Conservation (phyloP, 2,113 vertebrate species). For the Corvus moneduloides region DNA sequence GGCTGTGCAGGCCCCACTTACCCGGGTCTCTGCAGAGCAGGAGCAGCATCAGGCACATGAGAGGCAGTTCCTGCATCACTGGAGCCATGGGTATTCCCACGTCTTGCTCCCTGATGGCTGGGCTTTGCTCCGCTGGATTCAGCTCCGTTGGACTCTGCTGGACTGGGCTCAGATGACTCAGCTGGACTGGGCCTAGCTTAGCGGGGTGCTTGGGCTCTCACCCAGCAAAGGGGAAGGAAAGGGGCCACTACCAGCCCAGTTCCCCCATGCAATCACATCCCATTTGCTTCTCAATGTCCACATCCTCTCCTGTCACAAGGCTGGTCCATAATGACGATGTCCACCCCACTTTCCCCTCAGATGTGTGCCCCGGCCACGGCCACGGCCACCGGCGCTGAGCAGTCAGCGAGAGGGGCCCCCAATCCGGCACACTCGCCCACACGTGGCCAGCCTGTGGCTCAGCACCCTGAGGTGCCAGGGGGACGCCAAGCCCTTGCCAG, state of each 20-base stretch:
- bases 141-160: accelerated
- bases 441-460: not conserved
- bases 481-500: not conserved
- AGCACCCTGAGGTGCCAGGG: not conserved
- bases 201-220: too few relatives aligned
- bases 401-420: accelerated
- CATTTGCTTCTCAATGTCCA: not conserved
- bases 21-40: not conserved
- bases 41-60: not conserved
- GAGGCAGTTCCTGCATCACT: accelerated
- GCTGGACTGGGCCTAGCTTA: not conserved
- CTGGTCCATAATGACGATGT: accelerated
- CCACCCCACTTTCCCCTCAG: not conserved
- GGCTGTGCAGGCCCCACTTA: not conserved
- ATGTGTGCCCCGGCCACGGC: not conserved
- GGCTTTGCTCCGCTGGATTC: not conserved
- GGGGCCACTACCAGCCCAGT: not conserved
- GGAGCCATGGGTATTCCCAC: not conserved
- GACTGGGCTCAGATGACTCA: not conserved
- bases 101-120: accelerated
- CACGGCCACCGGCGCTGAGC: accelerated
- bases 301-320: accelerated
- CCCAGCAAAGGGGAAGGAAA: not conserved
- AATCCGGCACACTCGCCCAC: accelerated
- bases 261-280: not conserved